Evolutionary conservation across 2,888 invertebrate species (phyloP).

Genomic region (Pseudoips prasinana): DNA sequence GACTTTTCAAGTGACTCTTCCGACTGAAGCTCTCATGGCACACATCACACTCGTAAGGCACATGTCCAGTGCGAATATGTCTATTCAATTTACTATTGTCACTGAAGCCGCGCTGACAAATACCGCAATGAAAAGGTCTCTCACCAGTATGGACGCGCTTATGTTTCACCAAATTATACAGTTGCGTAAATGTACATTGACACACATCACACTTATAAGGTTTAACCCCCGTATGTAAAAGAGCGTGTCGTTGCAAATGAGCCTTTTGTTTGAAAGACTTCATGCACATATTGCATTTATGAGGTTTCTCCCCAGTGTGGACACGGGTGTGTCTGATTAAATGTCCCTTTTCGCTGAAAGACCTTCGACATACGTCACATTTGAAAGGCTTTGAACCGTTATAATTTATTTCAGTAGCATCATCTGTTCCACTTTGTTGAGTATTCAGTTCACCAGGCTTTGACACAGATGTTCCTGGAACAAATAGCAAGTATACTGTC

Average conservation of each 20-base stretch:
- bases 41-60: too few species aligned
- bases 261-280: background rate
- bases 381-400: background rate
- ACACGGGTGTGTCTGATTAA: background rate
- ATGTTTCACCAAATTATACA: background rate
- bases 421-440: too few species aligned
- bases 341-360: background rate
- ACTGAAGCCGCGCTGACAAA: background rate
- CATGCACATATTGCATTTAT: background rate
- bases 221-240: background rate
- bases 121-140: background rate
- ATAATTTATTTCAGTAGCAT: too few species aligned
- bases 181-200: background rate
- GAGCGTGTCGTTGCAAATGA: background rate
- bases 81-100: background rate
- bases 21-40: too few species aligned
- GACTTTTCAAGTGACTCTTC: too few species aligned
- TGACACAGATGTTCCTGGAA: too few species aligned
- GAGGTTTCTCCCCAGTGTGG: background rate
- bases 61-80: background rate
- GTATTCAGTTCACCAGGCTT: too few species aligned
- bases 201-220: background rate
- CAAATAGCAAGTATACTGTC: too few species aligned
- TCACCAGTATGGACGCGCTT: background rate
- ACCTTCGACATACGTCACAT: background rate